Base-by-base conservation (phyloP, 2,888 invertebrate genomes). In the Diploptera punctata region DNA sequence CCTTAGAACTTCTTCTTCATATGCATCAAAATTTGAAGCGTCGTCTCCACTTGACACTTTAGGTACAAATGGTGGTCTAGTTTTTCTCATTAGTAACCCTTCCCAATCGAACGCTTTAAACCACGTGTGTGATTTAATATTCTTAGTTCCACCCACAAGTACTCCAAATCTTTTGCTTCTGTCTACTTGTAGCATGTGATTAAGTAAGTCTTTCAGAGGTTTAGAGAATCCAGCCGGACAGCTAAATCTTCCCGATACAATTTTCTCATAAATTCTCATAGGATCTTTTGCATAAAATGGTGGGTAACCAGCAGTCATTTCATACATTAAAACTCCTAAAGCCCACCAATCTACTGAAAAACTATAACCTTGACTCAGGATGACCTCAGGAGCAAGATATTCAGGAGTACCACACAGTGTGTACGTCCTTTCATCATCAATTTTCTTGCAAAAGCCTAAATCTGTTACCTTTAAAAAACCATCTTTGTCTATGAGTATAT, bases 221-320 rank as follows among this genome's bases (percentile, higher is more conserved):
- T 52, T 16, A 47, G 69, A 52, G 26, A 98, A 87, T 81, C 95
- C 94, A 76, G 94, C 89, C 0, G 97, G 95, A 95, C 97, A 98
- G 79, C 97, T 97, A 78, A 97, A 93, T 83, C 96, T 94, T 0
- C 97, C 97, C 75, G 94, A 93, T 49, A 98, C 85, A 78, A 98
- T 98, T 84, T 98, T 97, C 83, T 98, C 97, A 82, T 98, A 98
- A 77, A 98, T 98, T 26, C 95, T 96, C 81, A 97, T 97, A 0
- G 97, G 97, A 84, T 97, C 97, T 82, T 97, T 97, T 80, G 97
- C 98, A 82, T 95, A 97, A 83, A 97, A 98, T 13, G 98, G 98
- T 13, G 98, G 97, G 82, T 95, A 97, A 29, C 96, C 95, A 29
- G 93, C 93, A 75, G 95, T 83, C 95, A 96, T 95, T 85, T 96